Percentiles rank a stretch among this genome's conserved stretches.
Evolutionary conservation across 2,888 invertebrate genomes (phyloP).

Genomic region (Catonia carolina): DNA sequence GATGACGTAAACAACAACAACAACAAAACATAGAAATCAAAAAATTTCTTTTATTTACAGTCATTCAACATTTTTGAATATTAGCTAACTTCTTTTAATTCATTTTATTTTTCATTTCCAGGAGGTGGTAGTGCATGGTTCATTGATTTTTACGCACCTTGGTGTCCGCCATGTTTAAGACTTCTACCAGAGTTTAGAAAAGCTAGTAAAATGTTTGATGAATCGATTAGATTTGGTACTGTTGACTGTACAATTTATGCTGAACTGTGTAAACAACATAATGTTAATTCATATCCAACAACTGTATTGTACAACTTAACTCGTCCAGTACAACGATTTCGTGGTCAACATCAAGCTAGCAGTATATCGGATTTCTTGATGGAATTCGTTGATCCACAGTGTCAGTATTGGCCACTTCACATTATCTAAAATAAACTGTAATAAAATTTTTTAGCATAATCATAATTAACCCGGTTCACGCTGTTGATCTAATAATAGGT

Average conservation of each 20-base stretch:
- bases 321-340: conserved; percentile 48
- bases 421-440: too few species aligned
- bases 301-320: conserved; percentile 58
- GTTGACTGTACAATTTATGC: conserved; percentile 61
- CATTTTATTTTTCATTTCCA: conserved; percentile 31
- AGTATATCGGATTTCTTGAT: conserved; percentile 59
- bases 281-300: conserved; percentile 61
- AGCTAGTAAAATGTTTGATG: conserved; percentile 51
- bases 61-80: too few species aligned
- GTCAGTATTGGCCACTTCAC: too few species aligned
- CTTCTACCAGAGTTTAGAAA: conserved; percentile 61
- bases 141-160: conserved; percentile 70
- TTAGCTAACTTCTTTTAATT: too few species aligned
- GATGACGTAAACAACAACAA: too few species aligned
- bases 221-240: conserved; percentile 52
- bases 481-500: too few species aligned
- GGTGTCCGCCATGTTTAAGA: conserved; percentile 69
- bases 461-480: too few species aligned
- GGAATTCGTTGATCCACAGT: conserved; percentile 49
- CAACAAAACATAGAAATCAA: too few species aligned
- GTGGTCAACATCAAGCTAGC: conserved; percentile 52
- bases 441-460: too few species aligned
- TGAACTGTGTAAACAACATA: conserved; percentile 51
- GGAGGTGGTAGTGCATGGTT: conserved; percentile 49
- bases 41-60: too few species aligned